Percentiles rank a stretch among this genome's conserved stretches.
Conservation (phyloP, 2,797 vertebrate genomes). For the Luscinia megarhynchos region DNA sequence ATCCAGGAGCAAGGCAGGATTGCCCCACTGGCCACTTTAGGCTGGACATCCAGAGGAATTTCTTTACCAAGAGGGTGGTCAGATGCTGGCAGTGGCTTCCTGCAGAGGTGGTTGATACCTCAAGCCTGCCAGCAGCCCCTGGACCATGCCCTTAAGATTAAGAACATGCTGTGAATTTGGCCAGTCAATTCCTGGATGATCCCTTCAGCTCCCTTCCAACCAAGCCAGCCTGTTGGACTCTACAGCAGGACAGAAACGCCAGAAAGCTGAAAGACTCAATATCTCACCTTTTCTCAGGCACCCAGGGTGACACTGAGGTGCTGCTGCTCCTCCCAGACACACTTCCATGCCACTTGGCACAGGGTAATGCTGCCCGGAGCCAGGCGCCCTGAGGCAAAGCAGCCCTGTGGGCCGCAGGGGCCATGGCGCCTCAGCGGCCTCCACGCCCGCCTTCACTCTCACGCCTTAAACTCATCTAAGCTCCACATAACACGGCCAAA, state of each 20-base stretch:
- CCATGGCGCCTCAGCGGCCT: rapidly evolving
- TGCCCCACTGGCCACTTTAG: background rate
- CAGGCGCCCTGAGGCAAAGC: background rate
- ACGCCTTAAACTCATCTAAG: background rate
- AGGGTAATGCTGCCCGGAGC: background rate
- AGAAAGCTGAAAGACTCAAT: rapidly evolving
- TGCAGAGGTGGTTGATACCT: background rate
- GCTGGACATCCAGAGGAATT: background rate
- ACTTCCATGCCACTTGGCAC: background rate
- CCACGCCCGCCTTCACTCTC: background rate
- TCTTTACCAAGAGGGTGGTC: background rate
- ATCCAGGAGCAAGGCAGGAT: background rate
- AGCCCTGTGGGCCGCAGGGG: background rate
- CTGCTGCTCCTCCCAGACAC: background rate
- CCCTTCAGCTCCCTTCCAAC: background rate
- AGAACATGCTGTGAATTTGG: background rate
- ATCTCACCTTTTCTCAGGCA: background rate
- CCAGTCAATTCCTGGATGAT: background rate
- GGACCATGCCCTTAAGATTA: background rate
- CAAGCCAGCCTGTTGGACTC: rapidly evolving
- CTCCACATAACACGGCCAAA: background rate
- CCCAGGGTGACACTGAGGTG: rapidly evolving
- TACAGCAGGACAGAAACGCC: rapidly evolving
- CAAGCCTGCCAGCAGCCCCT: background rate
- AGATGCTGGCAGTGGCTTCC: background rate